A percentile compares a stretch with the other conserved stretches of the same genome.
These are phyloP conservation scores for Amiota communis DNA, from an alignment of 2,888 invertebrate genomes.

Conservation along the genomic window DNA sequence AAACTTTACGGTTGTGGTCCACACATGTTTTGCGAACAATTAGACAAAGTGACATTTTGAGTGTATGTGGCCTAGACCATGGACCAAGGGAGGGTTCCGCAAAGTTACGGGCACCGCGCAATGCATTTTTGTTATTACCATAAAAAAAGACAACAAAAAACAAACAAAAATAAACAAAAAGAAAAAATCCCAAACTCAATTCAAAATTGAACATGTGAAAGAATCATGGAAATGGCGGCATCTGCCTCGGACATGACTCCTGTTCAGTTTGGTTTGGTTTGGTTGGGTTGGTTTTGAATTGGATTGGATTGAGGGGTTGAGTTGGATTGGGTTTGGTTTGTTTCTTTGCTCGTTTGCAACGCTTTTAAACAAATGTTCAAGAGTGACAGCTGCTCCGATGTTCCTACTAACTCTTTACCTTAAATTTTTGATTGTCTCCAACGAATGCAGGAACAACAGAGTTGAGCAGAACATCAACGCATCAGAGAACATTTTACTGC, in stretches of 20 bases:
- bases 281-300: no score
- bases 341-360: conserved; percentile 17
- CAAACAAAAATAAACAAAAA: neutral
- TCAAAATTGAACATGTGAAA: no score
- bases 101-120: neutral
- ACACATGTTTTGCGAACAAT: conserved; percentile 48
- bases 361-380: conserved; percentile 64
- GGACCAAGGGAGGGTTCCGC: no score
- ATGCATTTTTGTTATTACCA: conserved; percentile 10
- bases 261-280: conserved; percentile 31
- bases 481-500: conserved; percentile 5
- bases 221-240: no score
- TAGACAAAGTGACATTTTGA: conserved; percentile 41
- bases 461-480: neutral
- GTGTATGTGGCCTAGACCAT: neutral
- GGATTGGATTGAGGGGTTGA: no score
- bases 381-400: conserved; percentile 59
- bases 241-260: neutral
- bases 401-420: conserved; percentile 14
- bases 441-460: neutral
- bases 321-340: conserved; percentile 21
- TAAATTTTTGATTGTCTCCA: neutral
- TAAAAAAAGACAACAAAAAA: neutral
- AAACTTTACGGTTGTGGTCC: conserved; percentile 28
- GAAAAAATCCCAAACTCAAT: neutral